Evolutionary conservation across 2,113 vertebrate species (phyloP).

Genomic region (Neodon shergylaensis): DNA sequence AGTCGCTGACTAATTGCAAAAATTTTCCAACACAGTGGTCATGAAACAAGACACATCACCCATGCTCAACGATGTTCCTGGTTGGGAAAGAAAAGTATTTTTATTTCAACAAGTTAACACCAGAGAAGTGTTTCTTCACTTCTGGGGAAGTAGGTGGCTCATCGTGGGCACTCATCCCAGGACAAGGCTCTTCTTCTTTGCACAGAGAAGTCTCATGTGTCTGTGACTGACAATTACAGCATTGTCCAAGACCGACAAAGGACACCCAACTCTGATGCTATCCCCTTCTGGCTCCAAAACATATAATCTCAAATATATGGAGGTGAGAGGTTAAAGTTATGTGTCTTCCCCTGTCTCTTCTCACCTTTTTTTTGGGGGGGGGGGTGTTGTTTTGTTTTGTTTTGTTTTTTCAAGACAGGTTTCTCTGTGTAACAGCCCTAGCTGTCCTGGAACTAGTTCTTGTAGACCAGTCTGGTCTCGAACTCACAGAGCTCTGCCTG

Average conservation of each 20-base stretch:
- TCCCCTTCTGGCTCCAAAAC: background rate
- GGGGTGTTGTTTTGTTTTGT: too few species aligned
- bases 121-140: background rate
- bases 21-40: background rate
- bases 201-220: background rate
- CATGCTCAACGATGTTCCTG: background rate
- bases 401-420: too few species aligned
- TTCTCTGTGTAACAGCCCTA: too few species aligned
- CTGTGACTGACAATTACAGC: background rate
- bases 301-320: background rate
- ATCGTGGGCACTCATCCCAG: background rate
- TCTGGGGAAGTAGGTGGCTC: background rate
- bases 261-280: background rate
- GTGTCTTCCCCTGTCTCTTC: background rate
- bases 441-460: too few species aligned
- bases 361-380: too few species aligned
- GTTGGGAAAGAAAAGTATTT: background rate
- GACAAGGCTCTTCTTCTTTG: background rate
- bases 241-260: background rate
- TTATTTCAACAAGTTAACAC: background rate
- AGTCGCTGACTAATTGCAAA: conserved; percentile 32
- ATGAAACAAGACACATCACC: conserved; percentile 3
- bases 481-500: too few species aligned
- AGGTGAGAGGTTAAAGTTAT: background rate
- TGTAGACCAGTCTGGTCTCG: too few species aligned